Evolutionary conservation across 2,888 invertebrate species (phyloP), one percentile per base, ranked within the genome.

Genomic region (Poecilus cupreus): DNA sequence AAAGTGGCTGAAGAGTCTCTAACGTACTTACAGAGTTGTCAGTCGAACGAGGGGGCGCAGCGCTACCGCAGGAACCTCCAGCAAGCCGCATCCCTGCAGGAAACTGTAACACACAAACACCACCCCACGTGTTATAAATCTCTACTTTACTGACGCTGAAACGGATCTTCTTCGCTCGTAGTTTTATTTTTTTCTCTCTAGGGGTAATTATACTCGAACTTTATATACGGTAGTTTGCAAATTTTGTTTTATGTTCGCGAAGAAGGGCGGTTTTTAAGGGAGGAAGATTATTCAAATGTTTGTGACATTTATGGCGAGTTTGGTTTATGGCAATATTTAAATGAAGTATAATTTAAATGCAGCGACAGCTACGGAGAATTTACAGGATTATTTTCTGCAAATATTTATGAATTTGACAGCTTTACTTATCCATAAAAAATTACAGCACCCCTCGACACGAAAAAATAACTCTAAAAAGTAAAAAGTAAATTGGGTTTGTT

Each of bases 1-100:
- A 5, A 32, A 32, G 8, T 32, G 32, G 8, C 32, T 6, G 32
- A 4, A 51, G 5, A 51, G 13, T 51, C 51, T 13, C 82, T 85
- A 32, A 32, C 32, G 32, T 32, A 92, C 93, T 93, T 88, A 93
- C 93, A 93, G 88, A 81, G 91, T 91, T 86, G 92, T 91, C 81
- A 93, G 90, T 82, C 90, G 90, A 79, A 86, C 88, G 84, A 93
- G 89, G 39, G 90, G 89, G 60, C 87, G 87, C 75, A 93, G 89
- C 81, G 91, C 91, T 85, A 90, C 91, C 83, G 88, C 88, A 22
- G 93, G 93, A 85, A 93, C 90, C 77, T 90, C 90, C 80, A 88
- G 88, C 85, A 93, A 90, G 83, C 89, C 90, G 88, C 93, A 93
- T 85, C 90, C 90, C 89, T 93, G 93, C 84, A 93, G 90, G 87